Evolutionary conservation across 1,140 invertebrate species (phyloP).

Genomic region (Musca vetustissima): DNA sequence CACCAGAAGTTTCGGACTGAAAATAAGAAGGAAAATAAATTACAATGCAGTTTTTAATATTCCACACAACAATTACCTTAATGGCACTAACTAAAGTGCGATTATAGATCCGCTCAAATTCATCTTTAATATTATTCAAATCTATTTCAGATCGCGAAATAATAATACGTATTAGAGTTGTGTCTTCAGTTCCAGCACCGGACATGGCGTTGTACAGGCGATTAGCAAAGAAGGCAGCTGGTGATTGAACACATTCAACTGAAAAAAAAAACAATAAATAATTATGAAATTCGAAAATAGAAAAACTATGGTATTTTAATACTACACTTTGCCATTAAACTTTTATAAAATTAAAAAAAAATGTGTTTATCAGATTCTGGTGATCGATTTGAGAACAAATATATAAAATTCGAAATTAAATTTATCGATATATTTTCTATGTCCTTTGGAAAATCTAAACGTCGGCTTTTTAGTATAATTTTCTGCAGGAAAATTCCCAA

Average conservation of each 20-base stretch:
- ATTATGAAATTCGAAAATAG: too few relatives aligned
- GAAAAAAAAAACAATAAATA: too few relatives aligned
- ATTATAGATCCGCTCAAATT: slow-evolving; percentile 70
- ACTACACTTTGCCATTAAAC: too few relatives aligned
- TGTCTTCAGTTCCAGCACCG: slow-evolving; percentile 72
- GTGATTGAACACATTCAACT: slow-evolving; percentile 46
- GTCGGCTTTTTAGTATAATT: too few relatives aligned
- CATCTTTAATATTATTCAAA: slow-evolving; percentile 68
- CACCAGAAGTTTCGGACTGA: slow-evolving; percentile 73
- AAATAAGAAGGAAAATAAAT: slow-evolving; percentile 52
- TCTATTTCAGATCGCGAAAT: slow-evolving; percentile 74
- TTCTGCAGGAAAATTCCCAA: too few relatives aligned
- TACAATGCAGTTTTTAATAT: not conserved
- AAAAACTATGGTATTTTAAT: too few relatives aligned
- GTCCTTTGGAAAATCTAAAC: too few relatives aligned
- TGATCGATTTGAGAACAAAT: too few relatives aligned
- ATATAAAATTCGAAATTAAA: too few relatives aligned
- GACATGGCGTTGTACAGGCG: slow-evolving; percentile 72
- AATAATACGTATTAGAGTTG: slow-evolving; percentile 71
- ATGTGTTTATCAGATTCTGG: too few relatives aligned
- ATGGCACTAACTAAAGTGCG: slow-evolving; percentile 69
- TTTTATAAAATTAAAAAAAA: too few relatives aligned
- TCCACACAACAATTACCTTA: slow-evolving; percentile 58
- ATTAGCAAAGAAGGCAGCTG: slow-evolving; percentile 72
- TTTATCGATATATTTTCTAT: too few relatives aligned